Conservation (phyloP, 2,797 vertebrate genomes). For the Bradypodion pumilum region DNA sequence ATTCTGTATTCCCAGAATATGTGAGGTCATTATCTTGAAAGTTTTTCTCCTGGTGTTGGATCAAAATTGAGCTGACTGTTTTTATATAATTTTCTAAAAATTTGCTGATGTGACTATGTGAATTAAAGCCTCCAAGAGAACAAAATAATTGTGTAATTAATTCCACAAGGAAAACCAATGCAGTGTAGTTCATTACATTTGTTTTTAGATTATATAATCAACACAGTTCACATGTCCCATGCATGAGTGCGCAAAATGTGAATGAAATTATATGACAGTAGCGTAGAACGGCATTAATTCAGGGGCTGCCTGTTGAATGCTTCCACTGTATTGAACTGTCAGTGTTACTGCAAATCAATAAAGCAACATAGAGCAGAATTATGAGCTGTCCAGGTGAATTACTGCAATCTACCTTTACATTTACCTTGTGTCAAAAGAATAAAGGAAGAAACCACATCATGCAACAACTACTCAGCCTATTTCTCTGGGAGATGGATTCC, state of each 20-base stretch:
- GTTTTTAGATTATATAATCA: neutral
- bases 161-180: neutral
- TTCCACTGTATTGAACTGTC: neutral
- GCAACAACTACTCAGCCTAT: neutral
- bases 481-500: neutral
- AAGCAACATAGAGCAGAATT: neutral
- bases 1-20: neutral
- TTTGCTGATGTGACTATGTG: neutral
- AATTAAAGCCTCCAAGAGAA: neutral
- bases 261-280: accelerated
- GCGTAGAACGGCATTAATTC: neutral
- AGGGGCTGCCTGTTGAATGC: accelerated
- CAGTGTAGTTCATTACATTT: neutral
- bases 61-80: neutral
- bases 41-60: neutral
- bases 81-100: neutral
- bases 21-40: neutral
- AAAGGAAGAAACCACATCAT: neutral
- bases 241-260: neutral
- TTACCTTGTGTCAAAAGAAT: neutral
- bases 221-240: accelerated
- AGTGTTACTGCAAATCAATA: conserved; percentile 16
- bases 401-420: conserved; percentile 27
- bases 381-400: neutral
- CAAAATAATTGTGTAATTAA: neutral